Evolutionary conservation across 92 coral and sea anemone genomes (phyloP).

Genomic region (Desmophyllum pertusum): DNA sequence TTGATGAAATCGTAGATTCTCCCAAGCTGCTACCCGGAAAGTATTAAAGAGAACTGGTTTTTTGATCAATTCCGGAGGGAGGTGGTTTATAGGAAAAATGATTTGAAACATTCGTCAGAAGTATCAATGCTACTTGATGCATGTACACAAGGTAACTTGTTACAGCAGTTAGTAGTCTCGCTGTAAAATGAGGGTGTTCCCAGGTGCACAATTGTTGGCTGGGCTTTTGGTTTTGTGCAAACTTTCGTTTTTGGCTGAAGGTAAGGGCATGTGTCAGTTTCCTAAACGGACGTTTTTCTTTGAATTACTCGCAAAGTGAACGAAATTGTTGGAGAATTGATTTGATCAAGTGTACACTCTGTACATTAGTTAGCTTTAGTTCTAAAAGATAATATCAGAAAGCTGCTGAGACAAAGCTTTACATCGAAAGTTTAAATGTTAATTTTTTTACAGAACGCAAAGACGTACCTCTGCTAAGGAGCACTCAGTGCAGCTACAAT

Average conservation of each 20-base stretch:
- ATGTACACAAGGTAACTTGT: neutral
- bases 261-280: neutral
- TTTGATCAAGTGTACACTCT: neutral
- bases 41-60: neutral
- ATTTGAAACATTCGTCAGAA: neutral
- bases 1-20: neutral
- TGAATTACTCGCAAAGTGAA: neutral
- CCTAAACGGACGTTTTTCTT: neutral
- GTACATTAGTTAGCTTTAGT: too few relatives aligned
- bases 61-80: neutral
- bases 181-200: constrained; percentile 25
- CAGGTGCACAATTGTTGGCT: neutral
- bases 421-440: too few relatives aligned
- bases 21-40: neutral
- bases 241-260: constrained; percentile 13
- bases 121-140: neutral
- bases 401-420: too few relatives aligned
- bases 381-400: too few relatives aligned
- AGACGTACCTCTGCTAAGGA: too few relatives aligned
- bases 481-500: neutral
- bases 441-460: neutral
- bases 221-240: constrained; percentile 4
- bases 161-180: neutral
- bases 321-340: neutral
- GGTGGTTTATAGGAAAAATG: neutral